Evolutionary conservation across 2,888 invertebrate genomes (phyloP).

Genomic region (Myopa testacea): DNA sequence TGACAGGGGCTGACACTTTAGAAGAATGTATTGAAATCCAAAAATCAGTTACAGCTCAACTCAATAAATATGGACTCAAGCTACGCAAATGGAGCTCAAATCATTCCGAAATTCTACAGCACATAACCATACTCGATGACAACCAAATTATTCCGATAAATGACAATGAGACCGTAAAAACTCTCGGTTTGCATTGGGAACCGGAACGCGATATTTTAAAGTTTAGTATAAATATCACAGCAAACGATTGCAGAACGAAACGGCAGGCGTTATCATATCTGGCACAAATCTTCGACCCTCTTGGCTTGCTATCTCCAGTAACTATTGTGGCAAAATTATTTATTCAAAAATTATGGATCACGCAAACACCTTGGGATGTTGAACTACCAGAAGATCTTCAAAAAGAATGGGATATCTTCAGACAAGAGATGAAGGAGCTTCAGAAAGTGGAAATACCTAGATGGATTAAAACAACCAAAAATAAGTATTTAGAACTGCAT

Average conservation of each 20-base stretch:
- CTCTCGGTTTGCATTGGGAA: not conserved
- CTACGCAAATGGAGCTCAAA: too few relatives aligned
- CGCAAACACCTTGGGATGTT: too few relatives aligned
- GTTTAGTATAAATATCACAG: too few relatives aligned
- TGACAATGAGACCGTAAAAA: constrained; percentile 14
- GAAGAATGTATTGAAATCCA: too few relatives aligned
- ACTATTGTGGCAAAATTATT: constrained; percentile 24
- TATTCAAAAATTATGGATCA: too few relatives aligned
- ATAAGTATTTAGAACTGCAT: not conserved
- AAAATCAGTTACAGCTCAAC: too few relatives aligned
- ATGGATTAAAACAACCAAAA: constrained; percentile 24
- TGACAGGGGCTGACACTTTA: too few relatives aligned
- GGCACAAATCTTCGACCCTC: constrained; percentile 8
- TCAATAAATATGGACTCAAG: too few relatives aligned
- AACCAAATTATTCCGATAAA: constrained; percentile 40
- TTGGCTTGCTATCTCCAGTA: constrained; percentile 27
- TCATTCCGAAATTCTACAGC: constrained; percentile 32
- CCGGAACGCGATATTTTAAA: too few relatives aligned
- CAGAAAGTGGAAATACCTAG: constrained; percentile 22
- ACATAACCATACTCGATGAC: constrained; percentile 11
- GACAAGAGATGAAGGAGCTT: constrained; percentile 16
- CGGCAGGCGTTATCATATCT: too few relatives aligned
- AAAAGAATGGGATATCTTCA: not conserved
- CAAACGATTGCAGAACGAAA: too few relatives aligned
- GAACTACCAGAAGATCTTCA: not conserved